Base-by-base conservation (phyloP, 2,888 invertebrate species). In the Melanophora roralis region DNA sequence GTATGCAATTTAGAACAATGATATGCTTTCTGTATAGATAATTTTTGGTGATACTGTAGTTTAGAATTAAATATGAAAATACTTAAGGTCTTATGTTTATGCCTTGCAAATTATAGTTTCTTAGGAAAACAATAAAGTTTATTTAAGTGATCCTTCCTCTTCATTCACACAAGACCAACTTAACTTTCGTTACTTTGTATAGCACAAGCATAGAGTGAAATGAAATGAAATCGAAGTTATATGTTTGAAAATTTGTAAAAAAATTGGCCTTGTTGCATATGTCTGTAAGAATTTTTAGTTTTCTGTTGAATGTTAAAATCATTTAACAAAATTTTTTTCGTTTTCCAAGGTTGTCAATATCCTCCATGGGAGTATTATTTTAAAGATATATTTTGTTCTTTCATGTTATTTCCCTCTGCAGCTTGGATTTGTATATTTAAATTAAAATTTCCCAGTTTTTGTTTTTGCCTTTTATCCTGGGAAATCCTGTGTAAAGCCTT, bases 321-420 rank as follows among this genome's bases (percentile, higher is more conserved):
- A 5, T 7, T 34, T 11, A 5, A 11, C 11, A 12, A 43, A 21
- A 27, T 38, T 55, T 12, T 2, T 38, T 5, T 8, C 55, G 23
- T 45, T 12, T 68, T 53, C 27, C 45, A 75, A 75, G 68, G 53
- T 38, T 68, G 36, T 21, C 32, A 62, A 36, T 23, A 23, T 43
- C 27, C 59, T 45, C 9, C 6, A 21, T 45, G 45, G 53, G 38
- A 38, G 36, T 75, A 38, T 12, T 38, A 14, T 23, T 67, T 2
- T 16, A 6, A 43, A 51, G 12, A 27, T 19, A 23, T 64, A 1
- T 64, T 43, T 23, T 14, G 14, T 4, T 51, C 8, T 55, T 57
- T 45, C 23, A 32, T 34, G 36, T 57, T 23, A 14, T 11, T 14
- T 5, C 38, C 19, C 8, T 49, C 32, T 27, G 11, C 5, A 32